Percentiles rank a stretch among this genome's conserved stretches.
These are phyloP conservation scores for Rotaria macrura DNA, from an alignment of 2,888 invertebrate species.

Conservation along the genomic window DNA sequence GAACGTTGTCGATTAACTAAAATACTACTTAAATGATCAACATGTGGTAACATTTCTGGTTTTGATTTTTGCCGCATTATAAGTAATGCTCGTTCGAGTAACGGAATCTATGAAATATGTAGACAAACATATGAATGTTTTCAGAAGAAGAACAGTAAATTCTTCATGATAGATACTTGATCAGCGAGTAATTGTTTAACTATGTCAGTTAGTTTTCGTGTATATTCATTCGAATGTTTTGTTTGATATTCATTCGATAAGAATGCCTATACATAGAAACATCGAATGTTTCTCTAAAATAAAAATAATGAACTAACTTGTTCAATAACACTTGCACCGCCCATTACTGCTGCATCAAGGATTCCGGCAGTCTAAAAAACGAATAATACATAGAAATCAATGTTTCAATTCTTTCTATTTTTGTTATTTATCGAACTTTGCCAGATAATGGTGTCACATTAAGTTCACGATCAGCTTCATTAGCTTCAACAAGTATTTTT, in stretches of 20 bases:
- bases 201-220: background rate
- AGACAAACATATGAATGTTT: background rate
- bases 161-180: background rate
- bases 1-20: background rate
- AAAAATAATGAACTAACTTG: background rate
- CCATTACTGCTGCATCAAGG: constrained; percentile 2
- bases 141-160: too few species aligned
- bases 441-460: constrained; percentile 16
- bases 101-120: background rate
- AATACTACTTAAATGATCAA: background rate
- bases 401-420: background rate
- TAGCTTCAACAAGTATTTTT: background rate
- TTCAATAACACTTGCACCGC: background rate
- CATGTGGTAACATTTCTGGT: background rate
- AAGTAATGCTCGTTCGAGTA: background rate
- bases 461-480: background rate
- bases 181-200: background rate
- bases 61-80: background rate
- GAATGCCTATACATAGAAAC: background rate
- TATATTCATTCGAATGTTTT: background rate
- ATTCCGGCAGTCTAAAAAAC: background rate
- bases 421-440: background rate
- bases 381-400: background rate
- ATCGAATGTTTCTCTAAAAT: background rate
- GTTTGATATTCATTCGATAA: background rate